Percentiles rank a stretch among this genome's conserved stretches.
Evolutionary conservation across 2,888 invertebrate species (phyloP).

Genomic region (Eupeodes luniger): DNA sequence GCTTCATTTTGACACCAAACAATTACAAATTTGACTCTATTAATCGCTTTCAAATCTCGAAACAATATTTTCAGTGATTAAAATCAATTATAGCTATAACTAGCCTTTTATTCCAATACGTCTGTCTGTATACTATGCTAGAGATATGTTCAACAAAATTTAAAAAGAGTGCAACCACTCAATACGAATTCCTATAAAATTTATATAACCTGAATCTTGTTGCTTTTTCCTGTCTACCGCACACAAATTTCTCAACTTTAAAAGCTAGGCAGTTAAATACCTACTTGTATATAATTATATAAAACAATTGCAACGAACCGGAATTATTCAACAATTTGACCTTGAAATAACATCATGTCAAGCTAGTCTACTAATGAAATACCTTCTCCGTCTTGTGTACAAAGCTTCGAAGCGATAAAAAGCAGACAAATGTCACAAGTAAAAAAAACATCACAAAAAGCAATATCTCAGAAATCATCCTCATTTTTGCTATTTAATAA

Average conservation of each 20-base stretch:
- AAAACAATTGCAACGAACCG: background rate
- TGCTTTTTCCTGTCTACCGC: background rate
- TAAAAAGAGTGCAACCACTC: no score
- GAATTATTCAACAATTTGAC: constrained; percentile 14
- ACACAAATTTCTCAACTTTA: background rate
- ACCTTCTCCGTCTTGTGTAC: background rate
- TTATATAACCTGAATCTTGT: no score
- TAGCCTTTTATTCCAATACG: no score
- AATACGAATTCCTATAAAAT: no score
- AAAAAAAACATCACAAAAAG: background rate
- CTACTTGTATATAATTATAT: background rate
- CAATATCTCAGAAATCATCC: constrained; percentile 7
- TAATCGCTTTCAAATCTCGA: no score
- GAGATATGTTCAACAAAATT: no score
- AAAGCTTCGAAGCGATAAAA: background rate
- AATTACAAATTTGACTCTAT: no score
- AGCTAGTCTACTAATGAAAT: background rate
- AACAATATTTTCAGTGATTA: no score
- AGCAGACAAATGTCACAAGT: constrained; percentile 2
- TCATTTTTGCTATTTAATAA: constrained; percentile 25
- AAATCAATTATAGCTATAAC: no score
- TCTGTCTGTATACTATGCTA: no score
- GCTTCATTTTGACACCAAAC: no score
- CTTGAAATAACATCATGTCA: background rate
- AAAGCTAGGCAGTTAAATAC: background rate